Base-by-base conservation (phyloP, 1,140 invertebrate genomes). In the Cryptotermes secundus region DNA sequence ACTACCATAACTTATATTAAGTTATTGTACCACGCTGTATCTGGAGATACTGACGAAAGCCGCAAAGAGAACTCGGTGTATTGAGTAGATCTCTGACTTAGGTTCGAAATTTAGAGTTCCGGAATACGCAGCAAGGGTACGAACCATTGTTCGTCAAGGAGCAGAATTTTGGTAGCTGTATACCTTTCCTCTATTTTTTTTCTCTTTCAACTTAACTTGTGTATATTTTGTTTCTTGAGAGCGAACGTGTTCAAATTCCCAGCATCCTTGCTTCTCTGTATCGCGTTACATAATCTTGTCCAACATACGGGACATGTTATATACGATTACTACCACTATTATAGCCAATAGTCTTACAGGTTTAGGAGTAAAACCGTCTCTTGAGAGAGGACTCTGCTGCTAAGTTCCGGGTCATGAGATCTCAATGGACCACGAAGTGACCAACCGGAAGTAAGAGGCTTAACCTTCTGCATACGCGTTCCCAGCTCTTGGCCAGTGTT, bases 401-500 rank as follows among this genome's bases (percentile, higher is more conserved):
- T 0, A 72, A 72, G n/a, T 72, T 72, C 59, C 59, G 59, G 59
- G 59, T 72, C 59, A 72, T 72, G 26, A 72, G 26, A 26, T 72
- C n/a, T 72, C 59, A 72, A 72, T 72, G 59, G 26, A 31, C 59
- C 59, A 14, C 59, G 59, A 72, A 72, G 59, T 72, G 59, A 72
- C 59, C 26, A 72, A 14, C 59, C 59, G 59, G 59, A 72, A 72
- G 59, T 72, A 72, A 72, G 59, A 72, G 59, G 59, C 31, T 72
- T 72, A 72, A 31, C n/a, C 59, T 72, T 72, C 59, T 31, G n/a
- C 9, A 72, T 31, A 72, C 26, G 16, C 45, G 22, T 19, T 49
- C 1, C n/a, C 16, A 49, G 14, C 45, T 31, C 59, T 72, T 72
- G 59, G n/a, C 31, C 59, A 72, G 59, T 31, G 59, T 72, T 72